Evolutionary conservation across 2,888 invertebrate species (phyloP), one percentile per base, ranked within the genome.

Genomic region (Pyrrhia umbra): DNA sequence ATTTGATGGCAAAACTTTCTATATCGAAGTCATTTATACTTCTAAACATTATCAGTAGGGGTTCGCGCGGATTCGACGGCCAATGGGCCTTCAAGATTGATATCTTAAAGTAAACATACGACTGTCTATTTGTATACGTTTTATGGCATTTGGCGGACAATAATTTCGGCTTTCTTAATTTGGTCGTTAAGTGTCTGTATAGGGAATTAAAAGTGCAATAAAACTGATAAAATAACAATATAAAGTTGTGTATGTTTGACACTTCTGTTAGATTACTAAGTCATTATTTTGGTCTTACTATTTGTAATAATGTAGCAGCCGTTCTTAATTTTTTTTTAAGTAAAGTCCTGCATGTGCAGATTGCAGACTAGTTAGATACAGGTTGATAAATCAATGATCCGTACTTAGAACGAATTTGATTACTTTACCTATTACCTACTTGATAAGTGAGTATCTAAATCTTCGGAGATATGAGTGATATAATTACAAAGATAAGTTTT

Each of bases 1-100:
- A 93, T 93, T 93, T 94, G 91, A 93, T 92, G 89, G 89, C 85
- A 85, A 90, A 93, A 92, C 85, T 94, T 91, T 89, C 81, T 83
- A 86, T 92, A 93, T 92, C 89, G 82, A 85, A 86, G 85, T 92
- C 92, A 92, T 93, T 94, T 92, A 91, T 92, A 90, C 86, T 80
- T 78, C 69, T 59, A 63, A 82, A 83, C 82, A 84, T 86, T 90
- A 91, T 90, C 88, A 81, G 85, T 73, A 51, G 79, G 87, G 89
- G 90, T 90, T 88, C 87, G 82, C 88, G 85, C 86, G 81, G 82
- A 82, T 81, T 81, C 77, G 79, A 75, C 77, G 82, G 80, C 81
- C 83, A 84, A 85, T 86, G 84, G 70, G 43, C 80, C 45, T 79
- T 81, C 75, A 79, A 88, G 88, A 89, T 88, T 85, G 81, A 82